Evolutionary conservation across 2,888 invertebrate genomes (phyloP), one percentile per base, ranked within the genome.

Genomic region (Crioceris asparagi): DNA sequence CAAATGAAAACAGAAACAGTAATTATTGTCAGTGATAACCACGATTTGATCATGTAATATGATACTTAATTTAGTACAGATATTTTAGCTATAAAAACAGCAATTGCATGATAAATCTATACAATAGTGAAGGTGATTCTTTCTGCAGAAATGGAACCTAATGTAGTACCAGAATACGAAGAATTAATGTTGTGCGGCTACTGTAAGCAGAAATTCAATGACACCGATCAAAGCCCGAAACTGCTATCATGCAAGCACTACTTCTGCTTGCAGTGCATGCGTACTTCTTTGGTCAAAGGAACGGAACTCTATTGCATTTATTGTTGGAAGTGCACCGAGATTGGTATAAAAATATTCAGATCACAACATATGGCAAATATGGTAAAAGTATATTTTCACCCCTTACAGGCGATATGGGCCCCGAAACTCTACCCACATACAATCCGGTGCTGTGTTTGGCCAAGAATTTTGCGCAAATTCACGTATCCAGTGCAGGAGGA

Each of bases 131-230:
- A 11, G 14, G n/a, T 27, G 4, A 19, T 31, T 27, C 12, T 33
- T 41, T n/a, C n/a, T 37, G 21, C 40, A 51, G 47, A 49, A 51
- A 53, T 53, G 53, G 53, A 53, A 46, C 49, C 52, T n/a, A n/a
- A n/a, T 59, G 67, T 74, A 59, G 68, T 74, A 59, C 73, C 74
- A 54, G 78, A 80, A 64, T 70, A 81, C 61, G 81, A 81, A 65
- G 80, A 80, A 67, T 69, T 82, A 62, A 77, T 79, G 62, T 67
- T 77, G 56, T 80, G 85, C 71, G 77, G 79, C 56, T 78, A 74
- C 60, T 82, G 82, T 70, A 78, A 79, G 66, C 73, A 76, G 61
- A 75, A 77, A 61, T 82, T 79, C 69, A 81, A 81, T 65, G 79
- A 80, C 52, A 68, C 69, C 44, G 80, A 81, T 61, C 76, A 77